phyloP scores from a whole-genome alignment of 30 jellyfish, hydroid and myxozoan species.

The Hydra vulgaris region DNA sequence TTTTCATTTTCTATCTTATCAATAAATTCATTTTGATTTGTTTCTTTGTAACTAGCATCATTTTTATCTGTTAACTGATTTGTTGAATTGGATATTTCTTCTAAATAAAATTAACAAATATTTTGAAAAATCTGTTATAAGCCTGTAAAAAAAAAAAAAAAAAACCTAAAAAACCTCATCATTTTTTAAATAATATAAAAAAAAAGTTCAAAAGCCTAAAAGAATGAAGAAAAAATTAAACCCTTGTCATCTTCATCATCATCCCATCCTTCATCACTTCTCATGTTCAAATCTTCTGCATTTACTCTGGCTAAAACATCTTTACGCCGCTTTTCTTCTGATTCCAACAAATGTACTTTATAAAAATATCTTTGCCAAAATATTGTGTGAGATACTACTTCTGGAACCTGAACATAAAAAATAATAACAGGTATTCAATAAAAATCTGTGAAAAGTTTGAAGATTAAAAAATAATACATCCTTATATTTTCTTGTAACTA shows the following conservation, averaged over 20 bases:
- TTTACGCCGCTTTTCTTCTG: conserved; percentile 61
- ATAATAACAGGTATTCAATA: background rate
- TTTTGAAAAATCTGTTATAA: no score
- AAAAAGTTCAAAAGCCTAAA: background rate
- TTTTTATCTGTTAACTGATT: no score
- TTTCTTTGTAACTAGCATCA: no score
- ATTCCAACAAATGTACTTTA: conserved; percentile 38
- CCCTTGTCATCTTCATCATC: background rate
- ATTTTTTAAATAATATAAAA: no score
- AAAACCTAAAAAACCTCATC: no score
- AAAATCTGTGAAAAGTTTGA: no score
- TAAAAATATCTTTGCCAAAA: conserved; percentile 77
- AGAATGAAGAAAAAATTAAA: background rate
- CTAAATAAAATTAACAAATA: no score
- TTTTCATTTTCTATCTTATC: no score
- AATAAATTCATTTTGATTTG: no score
- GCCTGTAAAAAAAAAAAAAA: no score
- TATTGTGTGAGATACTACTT: conserved; percentile 55
- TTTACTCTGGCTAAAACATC: conserved; percentile 66
- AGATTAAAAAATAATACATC: background rate
- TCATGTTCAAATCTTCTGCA: conserved; percentile 25
- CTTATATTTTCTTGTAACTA: no score
- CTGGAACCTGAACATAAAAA: conserved; percentile 52
- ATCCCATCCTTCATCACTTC: conserved; percentile 32
- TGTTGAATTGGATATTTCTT: no score